These are phyloP conservation scores for Heteractis magnifica DNA, from an alignment of 92 coral and sea anemone species.

Conservation along the genomic window DNA sequence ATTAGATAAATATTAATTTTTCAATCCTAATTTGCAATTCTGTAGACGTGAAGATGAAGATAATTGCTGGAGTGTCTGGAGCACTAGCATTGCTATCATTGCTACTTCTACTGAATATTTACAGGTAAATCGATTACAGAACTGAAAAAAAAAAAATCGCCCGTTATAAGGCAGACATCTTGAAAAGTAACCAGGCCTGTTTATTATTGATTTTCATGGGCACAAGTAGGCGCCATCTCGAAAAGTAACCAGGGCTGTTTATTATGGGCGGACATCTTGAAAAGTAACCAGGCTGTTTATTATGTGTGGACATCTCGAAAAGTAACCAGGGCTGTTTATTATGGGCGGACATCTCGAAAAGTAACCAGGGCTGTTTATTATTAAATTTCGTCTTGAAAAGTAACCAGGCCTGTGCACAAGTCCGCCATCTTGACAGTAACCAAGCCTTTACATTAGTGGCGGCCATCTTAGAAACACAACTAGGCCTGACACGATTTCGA, in stretches of 20 bases:
- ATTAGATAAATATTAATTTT: no score
- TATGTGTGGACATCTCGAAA: neutral
- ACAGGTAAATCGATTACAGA: constrained; percentile 65
- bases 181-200: neutral
- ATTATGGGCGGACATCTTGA: neutral
- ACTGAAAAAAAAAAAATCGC: no score
- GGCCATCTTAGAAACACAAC: neutral
- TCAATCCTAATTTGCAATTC: neutral
- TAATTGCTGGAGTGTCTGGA: constrained; percentile 82
- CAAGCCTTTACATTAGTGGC: neutral
- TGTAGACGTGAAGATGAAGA: constrained; percentile 65
- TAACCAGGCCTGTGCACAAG: neutral
- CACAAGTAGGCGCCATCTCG: neutral
- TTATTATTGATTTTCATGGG: neutral
- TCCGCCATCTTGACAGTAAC: neutral
- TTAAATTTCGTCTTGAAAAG: no score
- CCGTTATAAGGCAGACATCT: neutral
- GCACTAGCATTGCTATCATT: constrained; percentile 77
- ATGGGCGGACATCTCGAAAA: neutral
- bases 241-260: no score
- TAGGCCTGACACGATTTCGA: neutral
- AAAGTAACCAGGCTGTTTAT: neutral
- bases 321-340: no score
- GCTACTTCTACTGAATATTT: constrained; percentile 74
- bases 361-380: neutral